Conservation (phyloP, 2,113 vertebrate species). For the Brachirus orientalis region DNA sequence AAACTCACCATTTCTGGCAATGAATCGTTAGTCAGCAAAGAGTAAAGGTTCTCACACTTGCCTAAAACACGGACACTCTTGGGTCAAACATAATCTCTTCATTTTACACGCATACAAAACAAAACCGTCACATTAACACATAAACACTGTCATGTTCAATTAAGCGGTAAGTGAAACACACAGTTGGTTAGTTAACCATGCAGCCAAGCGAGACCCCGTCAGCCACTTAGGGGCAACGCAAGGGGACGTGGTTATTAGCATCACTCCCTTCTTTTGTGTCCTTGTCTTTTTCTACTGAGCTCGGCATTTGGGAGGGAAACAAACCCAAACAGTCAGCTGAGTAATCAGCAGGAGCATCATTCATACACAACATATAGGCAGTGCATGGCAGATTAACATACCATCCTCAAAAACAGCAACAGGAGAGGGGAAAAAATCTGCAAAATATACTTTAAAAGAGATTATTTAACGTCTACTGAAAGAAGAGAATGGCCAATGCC, state of each 20-base stretch:
- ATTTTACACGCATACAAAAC: background rate
- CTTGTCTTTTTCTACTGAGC: slow-evolving; percentile 24
- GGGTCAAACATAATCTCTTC: background rate
- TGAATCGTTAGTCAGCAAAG: slow-evolving; percentile 1
- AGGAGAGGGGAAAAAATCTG: background rate
- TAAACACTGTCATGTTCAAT: slow-evolving; percentile 37
- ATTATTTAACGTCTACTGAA: slow-evolving; percentile 8
- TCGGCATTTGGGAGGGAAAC: slow-evolving; percentile 23
- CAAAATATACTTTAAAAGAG: slow-evolving; percentile 33
- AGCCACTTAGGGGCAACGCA: slow-evolving; percentile 36
- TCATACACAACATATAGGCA: slow-evolving; percentile 22
- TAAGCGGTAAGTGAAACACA: slow-evolving; percentile 32
- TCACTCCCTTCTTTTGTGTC: slow-evolving; percentile 30
- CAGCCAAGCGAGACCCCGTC: slow-evolving; percentile 45
- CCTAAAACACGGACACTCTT: background rate
- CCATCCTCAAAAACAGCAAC: slow-evolving; percentile 2
- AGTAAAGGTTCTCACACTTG: background rate
- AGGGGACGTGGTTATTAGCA: slow-evolving; percentile 47
- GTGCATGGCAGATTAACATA: slow-evolving; percentile 23
- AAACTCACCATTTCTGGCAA: background rate
- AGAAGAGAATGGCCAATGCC: slow-evolving; percentile 13
- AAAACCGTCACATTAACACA: slow-evolving; percentile 6
- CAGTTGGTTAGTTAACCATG: slow-evolving; percentile 40
- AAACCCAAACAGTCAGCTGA: slow-evolving; percentile 25
- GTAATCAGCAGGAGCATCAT: slow-evolving; percentile 31